Evolutionary conservation across 2,113 vertebrate species (phyloP), one percentile per base, ranked within the genome.

Genomic region (Salvelinus alpinus): DNA sequence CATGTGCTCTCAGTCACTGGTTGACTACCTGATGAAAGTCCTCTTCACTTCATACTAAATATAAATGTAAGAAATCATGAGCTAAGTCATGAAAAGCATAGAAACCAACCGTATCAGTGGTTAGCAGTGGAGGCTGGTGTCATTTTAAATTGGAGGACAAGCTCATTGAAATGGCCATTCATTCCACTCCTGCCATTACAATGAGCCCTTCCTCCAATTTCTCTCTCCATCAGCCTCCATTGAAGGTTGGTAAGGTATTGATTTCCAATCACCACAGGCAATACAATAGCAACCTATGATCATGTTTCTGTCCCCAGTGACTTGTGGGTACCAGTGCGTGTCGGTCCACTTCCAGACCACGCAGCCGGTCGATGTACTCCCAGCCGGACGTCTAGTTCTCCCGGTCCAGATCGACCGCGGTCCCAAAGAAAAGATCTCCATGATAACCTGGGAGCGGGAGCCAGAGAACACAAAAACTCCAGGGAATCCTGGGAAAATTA

Each of bases 381-480:
- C 59, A 0, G 82, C 65, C 5, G 74, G 87, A 5, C 71, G 0
- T 0, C 84, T 94, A 84, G 67, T 81, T 75, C 90, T 94, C 62
- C 82, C 67, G 16, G 88, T 90, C 9, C 80, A 51, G 18, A 83
- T 93, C 0, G 59, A 87, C 71, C 75, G 3, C 1, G 70, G 70
- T 9, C 74, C 75, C 44, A 69, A 22, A 70, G 84, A 85, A 66
- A 76, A 69, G 13, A 16, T 93, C 44, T 66, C 75, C 31, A 51
- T 22, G 70, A 80, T 93, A 11, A 88, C 86, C 4, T 94, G 91
- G 92, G 90, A 89, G 18, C 54, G 72, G n/a, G 71, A 84, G 77
- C 20, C 82, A 0, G 86, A 90, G 73, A 83, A 70, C 0, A 80
- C 82, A 18, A 44, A 11, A 1, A 5, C 12, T 0, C 51, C 51